phyloP scores from a whole-genome alignment of 2,797 vertebrate genomes.

The Tokudaia tokunoshimensis region DNA sequence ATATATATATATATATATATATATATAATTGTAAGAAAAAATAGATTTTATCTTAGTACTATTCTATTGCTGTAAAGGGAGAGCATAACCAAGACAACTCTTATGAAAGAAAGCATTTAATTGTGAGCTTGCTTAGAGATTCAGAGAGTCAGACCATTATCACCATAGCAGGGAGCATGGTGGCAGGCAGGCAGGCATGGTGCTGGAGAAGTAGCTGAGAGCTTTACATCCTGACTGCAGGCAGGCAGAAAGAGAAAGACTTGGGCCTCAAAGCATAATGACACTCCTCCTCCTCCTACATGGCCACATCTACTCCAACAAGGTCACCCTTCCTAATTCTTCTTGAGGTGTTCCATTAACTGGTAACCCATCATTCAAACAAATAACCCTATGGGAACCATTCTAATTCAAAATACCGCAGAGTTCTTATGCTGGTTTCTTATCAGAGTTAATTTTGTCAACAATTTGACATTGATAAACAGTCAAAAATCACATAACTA shows the following conservation, averaged over 20 bases:
- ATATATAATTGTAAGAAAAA: background rate
- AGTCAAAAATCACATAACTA: background rate
- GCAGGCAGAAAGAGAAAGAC: background rate
- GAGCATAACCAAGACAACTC: background rate
- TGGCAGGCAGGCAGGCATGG: background rate
- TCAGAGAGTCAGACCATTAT: background rate
- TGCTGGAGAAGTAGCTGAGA: background rate
- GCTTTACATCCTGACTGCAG: background rate
- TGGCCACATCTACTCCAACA: background rate
- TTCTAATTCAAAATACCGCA: background rate
- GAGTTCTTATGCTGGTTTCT: rapidly evolving
- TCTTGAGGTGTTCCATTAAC: background rate
- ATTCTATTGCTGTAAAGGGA: background rate
- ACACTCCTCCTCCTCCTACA: background rate
- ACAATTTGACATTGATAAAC: background rate
- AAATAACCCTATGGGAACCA: background rate
- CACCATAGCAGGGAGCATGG: background rate
- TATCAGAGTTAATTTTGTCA: background rate
- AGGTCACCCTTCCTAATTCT: background rate
- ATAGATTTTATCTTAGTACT: background rate
- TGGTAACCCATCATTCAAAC: background rate
- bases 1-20: background rate
- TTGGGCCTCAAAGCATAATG: background rate
- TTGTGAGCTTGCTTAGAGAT: background rate
- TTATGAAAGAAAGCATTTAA: background rate